phyloP scores from a whole-genome alignment of 1,140 invertebrate species.

The Ruditapes philippinarum region DNA sequence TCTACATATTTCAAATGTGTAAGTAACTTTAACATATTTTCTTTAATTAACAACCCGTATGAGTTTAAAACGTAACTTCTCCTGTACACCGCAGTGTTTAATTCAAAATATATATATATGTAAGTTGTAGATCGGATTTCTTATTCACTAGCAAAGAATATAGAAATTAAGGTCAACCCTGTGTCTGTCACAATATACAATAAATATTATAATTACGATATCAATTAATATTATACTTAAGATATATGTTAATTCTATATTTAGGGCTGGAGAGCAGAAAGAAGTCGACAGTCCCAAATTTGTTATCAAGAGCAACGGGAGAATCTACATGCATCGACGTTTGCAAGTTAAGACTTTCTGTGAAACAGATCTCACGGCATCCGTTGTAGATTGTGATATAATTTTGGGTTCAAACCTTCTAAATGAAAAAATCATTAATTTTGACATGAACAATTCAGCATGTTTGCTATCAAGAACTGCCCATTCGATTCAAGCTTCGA shows the following conservation, averaged over 20 bases:
- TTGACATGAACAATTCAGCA: conserved; percentile 35
- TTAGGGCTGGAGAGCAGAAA: not conserved
- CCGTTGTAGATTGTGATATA: not conserved
- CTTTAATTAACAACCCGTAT: too few species aligned
- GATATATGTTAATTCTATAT: too few species aligned
- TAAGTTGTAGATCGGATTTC: too few species aligned
- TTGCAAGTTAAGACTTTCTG: conserved; percentile 33
- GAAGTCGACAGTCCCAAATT: not conserved
- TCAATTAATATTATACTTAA: too few species aligned
- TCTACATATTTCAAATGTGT: conserved; percentile 52
- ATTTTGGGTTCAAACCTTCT: conserved; percentile 47
- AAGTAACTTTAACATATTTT: not conserved
- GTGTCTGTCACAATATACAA: too few species aligned
- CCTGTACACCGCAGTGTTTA: too few species aligned
- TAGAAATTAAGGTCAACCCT: too few species aligned
- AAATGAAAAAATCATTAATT: conserved; percentile 30
- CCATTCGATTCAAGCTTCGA: not conserved
- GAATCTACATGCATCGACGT: conserved; percentile 33
- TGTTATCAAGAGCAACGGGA: conserved; percentile 33
- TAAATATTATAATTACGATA: too few species aligned
- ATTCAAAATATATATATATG: too few species aligned
- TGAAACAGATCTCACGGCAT: not conserved
- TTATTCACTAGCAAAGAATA: too few species aligned
- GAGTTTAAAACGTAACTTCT: too few species aligned
- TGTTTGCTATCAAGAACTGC: not conserved